phyloP scores from a whole-genome alignment of 2,888 invertebrate genomes.

The Aelia acuminata region DNA sequence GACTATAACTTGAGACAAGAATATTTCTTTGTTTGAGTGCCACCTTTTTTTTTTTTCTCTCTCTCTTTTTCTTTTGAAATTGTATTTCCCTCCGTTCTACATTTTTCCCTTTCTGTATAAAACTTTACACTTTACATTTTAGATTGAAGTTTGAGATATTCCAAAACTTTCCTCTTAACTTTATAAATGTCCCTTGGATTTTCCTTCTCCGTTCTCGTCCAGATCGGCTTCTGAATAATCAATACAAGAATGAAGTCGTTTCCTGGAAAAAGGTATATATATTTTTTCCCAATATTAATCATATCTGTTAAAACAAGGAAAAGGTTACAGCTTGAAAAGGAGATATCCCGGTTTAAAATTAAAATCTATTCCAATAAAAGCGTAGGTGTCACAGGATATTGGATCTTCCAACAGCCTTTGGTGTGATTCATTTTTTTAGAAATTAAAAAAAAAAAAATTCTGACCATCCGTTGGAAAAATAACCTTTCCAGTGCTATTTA shows the following conservation, averaged over 20 bases:
- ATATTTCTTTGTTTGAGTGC: slow-evolving; percentile 26
- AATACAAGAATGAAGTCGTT: not conserved
- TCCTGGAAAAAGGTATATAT: no score
- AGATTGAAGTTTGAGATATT: slow-evolving; percentile 38
- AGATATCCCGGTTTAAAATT: no score
- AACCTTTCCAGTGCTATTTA: no score
- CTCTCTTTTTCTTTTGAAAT: slow-evolving; percentile 30
- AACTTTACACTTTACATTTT: slow-evolving; percentile 41
- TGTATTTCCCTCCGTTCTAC: slow-evolving; percentile 30
- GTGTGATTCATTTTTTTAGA: no score
- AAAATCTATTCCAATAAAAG: no score
- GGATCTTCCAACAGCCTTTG: no score
- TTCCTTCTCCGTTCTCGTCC: not conserved
- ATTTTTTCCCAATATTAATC: no score
- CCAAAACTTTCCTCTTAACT: slow-evolving; percentile 7
- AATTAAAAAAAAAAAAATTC: no score
- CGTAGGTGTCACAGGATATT: no score
- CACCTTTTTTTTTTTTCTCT: slow-evolving; percentile 1
- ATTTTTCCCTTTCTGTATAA: slow-evolving; percentile 28
- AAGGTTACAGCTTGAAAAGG: no score
- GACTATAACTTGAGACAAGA: slow-evolving; percentile 29
- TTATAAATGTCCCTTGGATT: slow-evolving; percentile 22
- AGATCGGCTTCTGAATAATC: slow-evolving; percentile 11
- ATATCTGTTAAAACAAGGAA: no score
- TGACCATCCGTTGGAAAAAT: no score